A percentile compares a stretch with the other conserved stretches of the same genome.
Evolutionary conservation across 1,140 invertebrate species (phyloP).

Genomic region (Platorchestia sp.): DNA sequence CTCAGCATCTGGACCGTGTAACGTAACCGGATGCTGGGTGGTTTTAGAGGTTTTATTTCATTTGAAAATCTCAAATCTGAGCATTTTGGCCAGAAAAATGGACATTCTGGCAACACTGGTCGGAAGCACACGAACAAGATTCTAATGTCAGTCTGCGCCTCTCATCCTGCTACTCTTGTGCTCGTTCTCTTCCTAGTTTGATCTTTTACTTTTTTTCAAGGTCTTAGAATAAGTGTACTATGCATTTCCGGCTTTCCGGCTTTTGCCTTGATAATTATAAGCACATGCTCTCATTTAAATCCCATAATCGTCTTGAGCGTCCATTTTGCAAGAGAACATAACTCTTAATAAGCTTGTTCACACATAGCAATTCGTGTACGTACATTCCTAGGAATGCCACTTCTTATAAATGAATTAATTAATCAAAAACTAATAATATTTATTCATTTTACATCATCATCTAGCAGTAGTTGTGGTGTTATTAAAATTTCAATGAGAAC

Average conservation of each 20-base stretch:
- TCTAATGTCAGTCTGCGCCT: neutral
- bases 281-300: neutral
- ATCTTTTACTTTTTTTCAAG: neutral
- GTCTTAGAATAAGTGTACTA: neutral
- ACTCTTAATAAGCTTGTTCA: no score
- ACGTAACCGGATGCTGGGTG: no score
- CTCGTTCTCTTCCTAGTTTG: neutral
- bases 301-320: neutral
- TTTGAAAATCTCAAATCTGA: no score
- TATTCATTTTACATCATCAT: neutral
- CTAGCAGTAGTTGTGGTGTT: no score
- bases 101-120: no score
- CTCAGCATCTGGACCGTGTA: no score
- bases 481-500: no score
- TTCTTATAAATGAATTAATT: neutral
- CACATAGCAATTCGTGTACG: no score
- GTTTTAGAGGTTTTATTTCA: no score
- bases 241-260: neutral
- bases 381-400: no score
- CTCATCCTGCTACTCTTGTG: neutral
- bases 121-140: no score
- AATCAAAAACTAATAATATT: neutral
- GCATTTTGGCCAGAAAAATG: no score
- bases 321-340: neutral
- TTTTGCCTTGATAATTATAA: neutral